Evolutionary conservation across 2,113 vertebrate species (phyloP).

Genomic region (Pseudorectes ferrugineus): DNA sequence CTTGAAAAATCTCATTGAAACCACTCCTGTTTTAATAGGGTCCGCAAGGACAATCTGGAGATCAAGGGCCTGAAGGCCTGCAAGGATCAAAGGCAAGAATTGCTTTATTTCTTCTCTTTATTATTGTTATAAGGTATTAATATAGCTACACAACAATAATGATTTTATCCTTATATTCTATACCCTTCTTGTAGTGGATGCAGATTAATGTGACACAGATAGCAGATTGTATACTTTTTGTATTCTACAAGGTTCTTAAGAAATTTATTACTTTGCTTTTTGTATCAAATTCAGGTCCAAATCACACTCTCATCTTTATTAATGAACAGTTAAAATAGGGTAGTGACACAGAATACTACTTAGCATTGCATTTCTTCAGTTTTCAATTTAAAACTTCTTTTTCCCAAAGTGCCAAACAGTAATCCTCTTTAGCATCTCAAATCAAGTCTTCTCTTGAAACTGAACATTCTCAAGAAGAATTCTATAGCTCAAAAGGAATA

Average conservation of each 20-base stretch:
- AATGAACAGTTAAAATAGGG: background rate
- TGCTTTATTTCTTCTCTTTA: background rate
- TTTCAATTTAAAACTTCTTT: background rate
- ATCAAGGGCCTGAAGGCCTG: constrained; percentile 82
- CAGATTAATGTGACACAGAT: background rate
- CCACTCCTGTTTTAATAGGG: constrained; percentile 72
- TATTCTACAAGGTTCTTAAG: background rate
- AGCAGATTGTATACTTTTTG: background rate
- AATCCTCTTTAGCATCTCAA: background rate
- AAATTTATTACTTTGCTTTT: background rate
- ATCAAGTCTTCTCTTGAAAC: background rate
- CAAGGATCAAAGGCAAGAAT: constrained; percentile 81
- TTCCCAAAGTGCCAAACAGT: background rate
- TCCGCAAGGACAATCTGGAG: constrained; percentile 81
- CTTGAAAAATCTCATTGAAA: background rate
- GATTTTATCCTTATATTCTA: background rate
- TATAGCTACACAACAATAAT: background rate
- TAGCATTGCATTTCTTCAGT: background rate
- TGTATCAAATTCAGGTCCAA: background rate
- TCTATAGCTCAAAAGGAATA: background rate
- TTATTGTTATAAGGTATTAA: background rate
- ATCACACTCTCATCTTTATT: background rate
- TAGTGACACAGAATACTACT: background rate
- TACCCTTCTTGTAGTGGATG: background rate
- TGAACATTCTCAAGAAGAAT: background rate